Evolutionary conservation across 2,113 vertebrate genomes (phyloP).

Genomic region (Seriola dumerili): DNA sequence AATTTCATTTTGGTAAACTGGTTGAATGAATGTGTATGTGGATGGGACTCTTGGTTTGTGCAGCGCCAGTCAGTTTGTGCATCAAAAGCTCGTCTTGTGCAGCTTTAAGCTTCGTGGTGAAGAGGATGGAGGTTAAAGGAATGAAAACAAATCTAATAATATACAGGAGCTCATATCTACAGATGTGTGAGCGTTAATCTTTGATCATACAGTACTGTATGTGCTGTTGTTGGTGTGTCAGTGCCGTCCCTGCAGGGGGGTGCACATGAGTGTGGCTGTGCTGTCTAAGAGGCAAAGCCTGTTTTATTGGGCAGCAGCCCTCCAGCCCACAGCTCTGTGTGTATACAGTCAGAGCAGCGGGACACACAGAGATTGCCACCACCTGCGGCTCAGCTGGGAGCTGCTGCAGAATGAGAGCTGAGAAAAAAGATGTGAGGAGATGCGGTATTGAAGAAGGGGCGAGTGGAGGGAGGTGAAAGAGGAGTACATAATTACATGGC

Average conservation of each 20-base stretch:
- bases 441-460: conserved; percentile 45
- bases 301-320: conserved; percentile 68
- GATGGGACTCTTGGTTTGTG: not conserved
- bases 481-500: conserved; percentile 79
- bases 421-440: conserved; percentile 30
- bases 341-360: conserved; percentile 59
- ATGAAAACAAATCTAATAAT: not conserved
- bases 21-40: not conserved
- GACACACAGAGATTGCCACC: conserved; percentile 74
- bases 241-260: conserved; percentile 23
- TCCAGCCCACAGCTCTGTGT: conserved; percentile 54
- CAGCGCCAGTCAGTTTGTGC: not conserved
- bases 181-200: not conserved
- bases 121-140: not conserved
- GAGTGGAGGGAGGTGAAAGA: conserved; percentile 68
- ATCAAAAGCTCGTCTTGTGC: not conserved
- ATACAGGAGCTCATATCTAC: not conserved
- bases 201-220: not conserved
- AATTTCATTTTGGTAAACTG: not conserved
- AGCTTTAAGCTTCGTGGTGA: not conserved
- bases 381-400: conserved; percentile 78
- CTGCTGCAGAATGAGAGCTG: conserved; percentile 62
- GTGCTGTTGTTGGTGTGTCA: not conserved
- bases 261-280: conserved; percentile 32
- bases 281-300: conserved; percentile 66